Conservation (phyloP, 1,140 invertebrate genomes). For the Zaprionus ghesquierei region DNA sequence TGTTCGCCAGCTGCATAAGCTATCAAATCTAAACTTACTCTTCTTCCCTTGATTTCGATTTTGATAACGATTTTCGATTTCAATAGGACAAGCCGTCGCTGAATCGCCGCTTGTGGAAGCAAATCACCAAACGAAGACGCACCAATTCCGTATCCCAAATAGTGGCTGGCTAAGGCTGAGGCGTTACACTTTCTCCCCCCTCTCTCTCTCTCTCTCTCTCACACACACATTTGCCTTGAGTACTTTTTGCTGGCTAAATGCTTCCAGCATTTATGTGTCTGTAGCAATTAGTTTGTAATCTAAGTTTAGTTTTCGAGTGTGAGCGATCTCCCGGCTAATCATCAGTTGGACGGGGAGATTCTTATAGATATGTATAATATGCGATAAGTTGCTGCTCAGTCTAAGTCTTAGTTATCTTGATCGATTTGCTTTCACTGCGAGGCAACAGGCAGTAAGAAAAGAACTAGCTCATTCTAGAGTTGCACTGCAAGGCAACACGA, state of each 20-base stretch:
- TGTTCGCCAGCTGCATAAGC: neutral
- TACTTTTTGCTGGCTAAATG: slow-evolving; percentile 32
- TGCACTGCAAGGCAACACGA: no score
- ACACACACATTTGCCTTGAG: neutral
- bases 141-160: slow-evolving; percentile 81
- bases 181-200: neutral
- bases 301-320: slow-evolving; percentile 7
- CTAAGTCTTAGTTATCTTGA: neutral
- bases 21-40: neutral
- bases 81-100: slow-evolving; percentile 84
- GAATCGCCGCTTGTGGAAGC: slow-evolving; percentile 84
- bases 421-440: neutral
- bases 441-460: neutral
- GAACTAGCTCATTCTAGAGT: no score
- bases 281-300: slow-evolving; percentile 18
- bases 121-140: slow-evolving; percentile 84
- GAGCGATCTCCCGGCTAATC: neutral
- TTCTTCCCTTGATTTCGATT: neutral
- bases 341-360: neutral
- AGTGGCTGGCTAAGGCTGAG: slow-evolving; percentile 64
- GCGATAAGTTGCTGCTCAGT: neutral
- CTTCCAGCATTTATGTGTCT: slow-evolving; percentile 18
- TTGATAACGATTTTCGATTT: neutral
- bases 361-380: neutral
- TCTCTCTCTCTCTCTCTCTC: slow-evolving; percentile 1